Conservation (phyloP, 2,113 vertebrate genomes). For the Trogon melanurus region DNA sequence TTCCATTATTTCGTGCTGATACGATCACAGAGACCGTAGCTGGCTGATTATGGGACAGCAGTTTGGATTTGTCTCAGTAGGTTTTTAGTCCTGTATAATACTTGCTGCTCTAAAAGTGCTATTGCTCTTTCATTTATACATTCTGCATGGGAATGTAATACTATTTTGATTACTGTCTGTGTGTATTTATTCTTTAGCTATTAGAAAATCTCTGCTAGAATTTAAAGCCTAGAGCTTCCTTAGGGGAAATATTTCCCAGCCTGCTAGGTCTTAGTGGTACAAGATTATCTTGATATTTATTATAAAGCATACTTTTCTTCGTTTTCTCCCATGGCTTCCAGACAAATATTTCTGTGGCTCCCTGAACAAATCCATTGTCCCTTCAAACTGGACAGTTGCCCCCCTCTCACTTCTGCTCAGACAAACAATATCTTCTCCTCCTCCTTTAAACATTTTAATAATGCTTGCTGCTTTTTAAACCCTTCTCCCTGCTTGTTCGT, state of each 20-base stretch:
- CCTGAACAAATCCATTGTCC: not conserved
- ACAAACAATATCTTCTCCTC: not conserved
- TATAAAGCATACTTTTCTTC: not conserved
- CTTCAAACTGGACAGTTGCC: not conserved
- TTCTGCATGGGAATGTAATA: not conserved
- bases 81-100: not conserved
- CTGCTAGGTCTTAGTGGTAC: not conserved
- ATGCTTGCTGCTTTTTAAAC: not conserved
- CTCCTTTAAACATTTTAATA: not conserved
- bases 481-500: not conserved
- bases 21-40: rapidly evolving
- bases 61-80: not conserved
- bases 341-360: slow-evolving; percentile 19
- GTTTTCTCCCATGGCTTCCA: slow-evolving; percentile 16
- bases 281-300: not conserved
- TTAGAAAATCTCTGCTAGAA: not conserved
- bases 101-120: not conserved
- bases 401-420: not conserved
- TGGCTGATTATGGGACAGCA: not conserved
- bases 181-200: not conserved
- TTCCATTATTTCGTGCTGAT: not conserved
- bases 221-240: not conserved
- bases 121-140: not conserved
- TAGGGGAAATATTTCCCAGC: not conserved
- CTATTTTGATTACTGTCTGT: not conserved